Conservation (phyloP, 2,797 vertebrate species). For the Smutsia gigantea region DNA sequence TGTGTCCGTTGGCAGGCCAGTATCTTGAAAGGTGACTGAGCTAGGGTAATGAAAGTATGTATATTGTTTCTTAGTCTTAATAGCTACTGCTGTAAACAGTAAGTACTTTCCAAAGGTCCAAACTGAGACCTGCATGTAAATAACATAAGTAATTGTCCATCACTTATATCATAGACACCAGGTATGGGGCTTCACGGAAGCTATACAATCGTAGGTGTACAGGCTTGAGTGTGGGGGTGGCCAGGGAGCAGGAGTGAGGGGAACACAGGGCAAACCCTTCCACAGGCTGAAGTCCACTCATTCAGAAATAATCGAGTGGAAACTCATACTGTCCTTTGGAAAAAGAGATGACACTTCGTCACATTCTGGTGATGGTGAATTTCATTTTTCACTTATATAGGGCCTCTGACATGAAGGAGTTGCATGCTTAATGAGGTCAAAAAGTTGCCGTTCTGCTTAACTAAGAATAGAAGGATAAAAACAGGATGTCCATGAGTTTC, state of each 20-base stretch:
- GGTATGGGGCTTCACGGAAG: neutral
- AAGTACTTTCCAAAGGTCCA: neutral
- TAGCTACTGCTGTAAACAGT: neutral
- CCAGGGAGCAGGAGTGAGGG: too few relatives aligned
- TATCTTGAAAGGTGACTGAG: neutral
- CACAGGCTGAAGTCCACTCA: neutral
- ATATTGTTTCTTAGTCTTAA: neutral
- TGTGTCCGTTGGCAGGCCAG: neutral
- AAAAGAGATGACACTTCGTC: neutral
- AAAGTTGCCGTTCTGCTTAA: constrained; percentile 32
- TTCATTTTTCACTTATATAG: neutral
- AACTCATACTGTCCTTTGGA: neutral
- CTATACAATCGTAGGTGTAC: neutral
- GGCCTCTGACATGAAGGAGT: neutral
- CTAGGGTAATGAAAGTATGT: neutral
- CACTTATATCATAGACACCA: neutral
- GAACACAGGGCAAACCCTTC: neutral
- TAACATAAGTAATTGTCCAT: neutral
- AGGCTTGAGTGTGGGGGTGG: too few relatives aligned
- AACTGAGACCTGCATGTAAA: neutral
- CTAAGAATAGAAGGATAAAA: constrained; percentile 30
- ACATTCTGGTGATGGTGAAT: neutral
- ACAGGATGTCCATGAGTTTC: neutral
- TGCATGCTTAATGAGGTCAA: neutral
- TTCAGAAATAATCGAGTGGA: constrained; percentile 15